These are phyloP conservation scores for Scatophagus argus DNA, from an alignment of 2,113 vertebrate genomes.

Conservation along the genomic window DNA sequence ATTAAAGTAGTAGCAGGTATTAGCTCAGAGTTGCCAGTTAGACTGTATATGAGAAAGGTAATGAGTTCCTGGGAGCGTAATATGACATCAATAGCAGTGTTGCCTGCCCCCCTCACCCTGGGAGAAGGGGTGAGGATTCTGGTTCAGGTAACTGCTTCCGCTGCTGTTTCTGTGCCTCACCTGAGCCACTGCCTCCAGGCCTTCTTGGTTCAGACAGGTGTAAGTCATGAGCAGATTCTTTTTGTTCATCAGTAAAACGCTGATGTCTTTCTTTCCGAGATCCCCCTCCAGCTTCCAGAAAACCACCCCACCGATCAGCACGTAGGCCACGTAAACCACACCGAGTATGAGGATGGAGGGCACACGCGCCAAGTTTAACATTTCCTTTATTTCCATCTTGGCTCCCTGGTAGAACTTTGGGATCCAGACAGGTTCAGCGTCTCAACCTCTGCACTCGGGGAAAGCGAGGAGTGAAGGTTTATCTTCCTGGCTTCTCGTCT, in stretches of 20 bases:
- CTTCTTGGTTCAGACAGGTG: conserved; percentile 81
- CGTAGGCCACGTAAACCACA: conserved; percentile 82
- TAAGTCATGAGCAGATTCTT: conserved; percentile 78
- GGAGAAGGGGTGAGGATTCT: background rate
- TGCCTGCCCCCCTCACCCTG: background rate
- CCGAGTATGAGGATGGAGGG: conserved; percentile 83
- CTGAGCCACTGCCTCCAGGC: conserved; percentile 83
- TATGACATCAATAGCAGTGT: background rate
- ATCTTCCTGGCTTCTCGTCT: conserved; percentile 12
- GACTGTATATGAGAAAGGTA: background rate
- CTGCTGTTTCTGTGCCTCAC: conserved; percentile 75
- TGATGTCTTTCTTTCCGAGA: conserved; percentile 53
- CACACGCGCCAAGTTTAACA: conserved; percentile 35
- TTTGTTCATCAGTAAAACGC: conserved; percentile 65
- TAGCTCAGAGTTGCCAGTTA: background rate
- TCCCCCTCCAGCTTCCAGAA: conserved; percentile 89
- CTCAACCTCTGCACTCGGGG: background rate
- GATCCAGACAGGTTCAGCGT: background rate
- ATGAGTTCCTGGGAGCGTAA: background rate
- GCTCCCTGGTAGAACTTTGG: background rate
- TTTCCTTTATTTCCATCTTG: conserved; percentile 34
- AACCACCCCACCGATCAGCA: conserved; percentile 86
- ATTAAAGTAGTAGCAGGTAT: background rate
- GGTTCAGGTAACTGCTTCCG: too few species aligned
- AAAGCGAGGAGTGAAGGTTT: background rate